Percentiles rank a stretch among this genome's conserved stretches.
Conservation (phyloP, 2,888 invertebrate species). For the Drosophila greeni region DNA sequence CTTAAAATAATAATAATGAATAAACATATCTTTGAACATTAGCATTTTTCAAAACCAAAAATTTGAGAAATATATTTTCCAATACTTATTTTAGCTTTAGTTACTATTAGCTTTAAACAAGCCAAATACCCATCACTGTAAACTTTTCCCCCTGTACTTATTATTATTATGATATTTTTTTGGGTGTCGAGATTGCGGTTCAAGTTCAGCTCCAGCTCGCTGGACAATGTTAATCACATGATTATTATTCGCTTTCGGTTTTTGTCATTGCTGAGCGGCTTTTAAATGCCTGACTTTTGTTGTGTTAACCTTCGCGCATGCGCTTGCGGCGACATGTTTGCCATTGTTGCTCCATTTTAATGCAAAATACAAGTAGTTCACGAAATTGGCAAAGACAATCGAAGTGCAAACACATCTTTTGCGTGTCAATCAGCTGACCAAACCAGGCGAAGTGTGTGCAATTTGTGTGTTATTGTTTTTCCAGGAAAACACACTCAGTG, state of each 20-base stretch:
- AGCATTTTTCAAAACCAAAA: neutral
- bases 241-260: constrained; percentile 30
- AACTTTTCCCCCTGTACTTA: constrained; percentile 2
- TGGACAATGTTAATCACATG: constrained; percentile 52
- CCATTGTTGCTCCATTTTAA: constrained; percentile 19
- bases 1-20: no score
- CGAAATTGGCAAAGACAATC: constrained; percentile 30
- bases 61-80: neutral
- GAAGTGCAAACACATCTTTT: constrained; percentile 20
- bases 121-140: neutral
- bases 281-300: constrained; percentile 27
- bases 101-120: neutral
- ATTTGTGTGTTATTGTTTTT: constrained; percentile 16
- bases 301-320: constrained; percentile 59
- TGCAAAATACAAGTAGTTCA: constrained; percentile 20
- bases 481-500: constrained; percentile 26
- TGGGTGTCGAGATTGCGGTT: constrained; percentile 55
- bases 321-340: constrained; percentile 21
- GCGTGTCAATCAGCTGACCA: constrained; percentile 21
- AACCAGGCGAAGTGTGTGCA: constrained; percentile 10
- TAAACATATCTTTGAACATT: neutral
- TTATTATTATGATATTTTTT: constrained; percentile 40
- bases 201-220: constrained; percentile 53
- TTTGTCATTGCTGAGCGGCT: constrained; percentile 46
- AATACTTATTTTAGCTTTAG: no score